These are phyloP conservation scores for Sepioteuthis lessoniana DNA, from an alignment of 2,888 invertebrate genomes.

Conservation along the genomic window DNA sequence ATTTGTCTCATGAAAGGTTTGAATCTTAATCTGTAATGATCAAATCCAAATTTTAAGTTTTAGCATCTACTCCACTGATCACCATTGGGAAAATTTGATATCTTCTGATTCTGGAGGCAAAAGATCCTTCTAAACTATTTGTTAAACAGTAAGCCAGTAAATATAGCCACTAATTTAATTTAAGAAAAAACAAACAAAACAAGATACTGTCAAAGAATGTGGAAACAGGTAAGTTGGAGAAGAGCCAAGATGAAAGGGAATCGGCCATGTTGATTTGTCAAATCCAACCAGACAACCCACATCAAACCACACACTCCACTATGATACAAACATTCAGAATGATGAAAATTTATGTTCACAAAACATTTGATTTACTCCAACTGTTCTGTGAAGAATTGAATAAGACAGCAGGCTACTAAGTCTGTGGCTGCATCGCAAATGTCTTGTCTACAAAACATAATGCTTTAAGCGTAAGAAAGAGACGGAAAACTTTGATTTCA, in stretches of 20 bases:
- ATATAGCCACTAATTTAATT: background rate
- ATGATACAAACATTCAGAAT: no score
- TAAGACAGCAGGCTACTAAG: no score
- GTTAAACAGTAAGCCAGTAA: background rate
- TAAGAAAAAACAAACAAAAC: background rate
- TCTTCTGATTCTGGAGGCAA: background rate
- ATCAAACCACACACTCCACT: no score
- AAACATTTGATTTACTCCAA: no score
- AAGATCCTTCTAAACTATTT: background rate
- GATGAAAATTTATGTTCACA: no score
- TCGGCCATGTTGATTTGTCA: no score
- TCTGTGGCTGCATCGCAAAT: no score
- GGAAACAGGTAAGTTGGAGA: background rate
- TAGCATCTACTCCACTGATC: background rate
- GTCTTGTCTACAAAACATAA: no score
- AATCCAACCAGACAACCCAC: no score
- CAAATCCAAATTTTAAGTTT: background rate
- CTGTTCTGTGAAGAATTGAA: no score
- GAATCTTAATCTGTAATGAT: background rate
- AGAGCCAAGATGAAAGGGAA: background rate
- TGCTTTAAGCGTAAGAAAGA: no score
- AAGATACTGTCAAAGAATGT: background rate
- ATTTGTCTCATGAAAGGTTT: background rate
- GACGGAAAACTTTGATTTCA: no score
- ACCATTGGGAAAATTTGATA: background rate